These are phyloP conservation scores for Melanerpes formicivorus DNA, from an alignment of 2,113 vertebrate species.

Conservation along the genomic window DNA sequence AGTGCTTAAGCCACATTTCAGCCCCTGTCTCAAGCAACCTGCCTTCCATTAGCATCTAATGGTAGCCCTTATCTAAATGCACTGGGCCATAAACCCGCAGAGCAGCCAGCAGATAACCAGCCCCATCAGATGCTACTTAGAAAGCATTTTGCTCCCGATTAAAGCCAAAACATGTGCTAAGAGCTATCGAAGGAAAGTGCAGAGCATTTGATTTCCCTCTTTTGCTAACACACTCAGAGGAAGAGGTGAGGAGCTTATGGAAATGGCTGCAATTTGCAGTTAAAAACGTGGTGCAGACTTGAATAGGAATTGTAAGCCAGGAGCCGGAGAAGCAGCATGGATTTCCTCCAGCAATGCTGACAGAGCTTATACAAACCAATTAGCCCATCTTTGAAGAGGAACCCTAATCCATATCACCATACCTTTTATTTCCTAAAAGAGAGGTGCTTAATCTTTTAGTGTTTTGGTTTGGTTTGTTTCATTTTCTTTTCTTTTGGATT, in stretches of 20 bases:
- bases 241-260: slow-evolving; percentile 40
- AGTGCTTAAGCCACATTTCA: not conserved
- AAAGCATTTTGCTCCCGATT: slow-evolving; percentile 11
- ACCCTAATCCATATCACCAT: not conserved
- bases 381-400: not conserved
- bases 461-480: too few relatives aligned
- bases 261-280: slow-evolving; percentile 59
- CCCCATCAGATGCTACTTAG: slow-evolving; percentile 13
- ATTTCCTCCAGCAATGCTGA: not conserved
- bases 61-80: not conserved
- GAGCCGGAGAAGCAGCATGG: not conserved
- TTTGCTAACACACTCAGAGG: not conserved
- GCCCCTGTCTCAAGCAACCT: not conserved
- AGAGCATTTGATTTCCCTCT: slow-evolving; percentile 45
- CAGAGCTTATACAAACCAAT: not conserved
- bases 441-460: not conserved
- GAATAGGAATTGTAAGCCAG: slow-evolving; percentile 30
- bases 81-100: not conserved
- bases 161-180: not conserved
- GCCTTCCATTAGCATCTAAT: not conserved
- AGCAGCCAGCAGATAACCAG: not conserved
- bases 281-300: not conserved
- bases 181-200: slow-evolving; percentile 24
- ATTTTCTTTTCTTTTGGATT: not conserved
- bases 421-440: not conserved